Percentiles rank a stretch among this genome's conserved stretches.
Conservation (phyloP, 2,113 vertebrate genomes). For the Takifugu bimaculatus region DNA sequence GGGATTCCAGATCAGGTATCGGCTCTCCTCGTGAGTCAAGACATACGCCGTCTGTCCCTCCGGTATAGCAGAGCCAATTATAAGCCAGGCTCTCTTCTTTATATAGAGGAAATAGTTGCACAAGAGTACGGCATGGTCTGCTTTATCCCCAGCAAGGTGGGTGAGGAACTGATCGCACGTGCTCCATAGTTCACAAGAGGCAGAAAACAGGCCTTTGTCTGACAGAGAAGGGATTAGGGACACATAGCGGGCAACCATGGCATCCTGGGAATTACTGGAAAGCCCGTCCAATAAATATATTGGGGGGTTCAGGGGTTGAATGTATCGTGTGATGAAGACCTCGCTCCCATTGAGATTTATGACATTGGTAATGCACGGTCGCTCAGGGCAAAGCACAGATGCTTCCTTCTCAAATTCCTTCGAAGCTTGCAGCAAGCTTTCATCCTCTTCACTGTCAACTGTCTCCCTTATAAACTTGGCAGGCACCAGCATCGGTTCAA, state of each 20-base stretch:
- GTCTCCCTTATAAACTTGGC: constrained; percentile 88
- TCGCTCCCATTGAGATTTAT: constrained; percentile 88
- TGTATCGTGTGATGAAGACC: constrained; percentile 87
- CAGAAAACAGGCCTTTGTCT: constrained; percentile 85
- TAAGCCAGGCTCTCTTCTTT: constrained; percentile 90
- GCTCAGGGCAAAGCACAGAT: constrained; percentile 73
- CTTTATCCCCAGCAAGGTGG: constrained; percentile 90
- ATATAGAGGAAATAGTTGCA: constrained; percentile 94
- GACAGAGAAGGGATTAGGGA: constrained; percentile 92
- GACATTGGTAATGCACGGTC: constrained; percentile 85
- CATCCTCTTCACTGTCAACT: constrained; percentile 92
- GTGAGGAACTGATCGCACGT: constrained; percentile 95
- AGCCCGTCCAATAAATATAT: constrained; percentile 80
- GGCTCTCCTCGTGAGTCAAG: constrained; percentile 85
- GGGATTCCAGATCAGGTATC: constrained; percentile 92
- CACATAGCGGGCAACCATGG: constrained; percentile 85
- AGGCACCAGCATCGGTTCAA: constrained; percentile 89
- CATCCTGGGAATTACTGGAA: constrained; percentile 77
- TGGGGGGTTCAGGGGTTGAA: constrained; percentile 85
- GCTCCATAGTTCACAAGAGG: constrained; percentile 91
- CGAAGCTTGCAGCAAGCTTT: constrained; percentile 84
- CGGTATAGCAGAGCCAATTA: constrained; percentile 88
- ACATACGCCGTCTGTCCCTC: constrained; percentile 94
- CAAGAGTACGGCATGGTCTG: constrained; percentile 89
- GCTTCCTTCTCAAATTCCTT: constrained; percentile 84